Base-by-base conservation (phyloP, 2,888 invertebrate genomes). In the Branchellion lobata region DNA sequence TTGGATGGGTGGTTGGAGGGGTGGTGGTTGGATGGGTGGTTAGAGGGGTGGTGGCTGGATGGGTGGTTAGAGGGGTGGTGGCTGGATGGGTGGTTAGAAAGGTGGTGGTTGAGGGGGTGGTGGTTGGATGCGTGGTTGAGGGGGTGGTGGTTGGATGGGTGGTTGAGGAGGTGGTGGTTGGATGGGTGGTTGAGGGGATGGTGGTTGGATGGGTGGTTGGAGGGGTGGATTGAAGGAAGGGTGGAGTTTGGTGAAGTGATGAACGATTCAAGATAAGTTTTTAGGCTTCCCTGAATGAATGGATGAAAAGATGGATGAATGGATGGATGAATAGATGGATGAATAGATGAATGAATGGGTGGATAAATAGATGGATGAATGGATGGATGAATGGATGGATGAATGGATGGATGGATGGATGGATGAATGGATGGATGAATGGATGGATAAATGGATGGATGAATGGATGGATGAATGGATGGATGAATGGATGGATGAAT, bases 261-360 rank as follows among this genome's bases (percentile, higher is more conserved):
- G 69, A 69, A 69, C 5, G n/a, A 24, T 24, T 57, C 61, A 5
- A 57, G 24, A n/a, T 57, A 57, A 3, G 5, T n/a, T 8, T 57
- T 5, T n/a, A 57, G 24, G 21, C n/a, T 57, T 8, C 61, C 61
- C 61, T 57, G 21, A 57, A 57, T 57, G 61, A 24, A 24, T 57
- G 3, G 61, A 57, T 57, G n/a, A 24, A 57, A 14, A 5, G n/a
- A 24, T 57, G n/a, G 21, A 57, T 57, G 8, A n/a, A 57, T 57
- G 21, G n/a, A 57, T 57, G 61, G n/a, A 24, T 57, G 61, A 24
- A 57, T 57, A 18, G n/a, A 57, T 57, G 21, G n/a, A 24, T 57
- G 61, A 18, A 57, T 57, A n/a, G n/a, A 57, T 57, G 8, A n/a
- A 57, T 57, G n/a, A 57, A 57, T 57, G 61, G n/a, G 21, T 57